Conservation (phyloP, 2,888 invertebrate genomes). For the Conus canariensis region DNA sequence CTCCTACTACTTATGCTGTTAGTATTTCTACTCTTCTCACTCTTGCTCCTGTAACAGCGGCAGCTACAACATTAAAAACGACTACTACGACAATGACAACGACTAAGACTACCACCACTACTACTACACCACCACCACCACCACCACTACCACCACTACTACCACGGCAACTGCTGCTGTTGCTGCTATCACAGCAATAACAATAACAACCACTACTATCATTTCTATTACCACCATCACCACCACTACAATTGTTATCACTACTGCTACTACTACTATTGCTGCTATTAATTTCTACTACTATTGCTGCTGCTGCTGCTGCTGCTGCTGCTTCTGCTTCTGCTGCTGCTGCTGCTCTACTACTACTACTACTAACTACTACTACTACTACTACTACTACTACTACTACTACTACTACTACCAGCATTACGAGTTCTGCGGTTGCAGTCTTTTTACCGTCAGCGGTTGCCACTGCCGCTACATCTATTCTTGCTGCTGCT, state of each 20-base stretch:
- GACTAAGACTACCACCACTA: constrained; percentile 8
- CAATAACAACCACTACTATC: neutral
- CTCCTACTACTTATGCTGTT: no score
- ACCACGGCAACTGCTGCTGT: neutral
- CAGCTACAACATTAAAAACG: neutral
- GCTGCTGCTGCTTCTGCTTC: neutral
- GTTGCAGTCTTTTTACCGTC: no score
- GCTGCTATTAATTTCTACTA: neutral
- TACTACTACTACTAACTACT: neutral
- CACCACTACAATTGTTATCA: neutral
- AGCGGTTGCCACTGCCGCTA: neutral
- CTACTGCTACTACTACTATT: constrained; percentile 11
- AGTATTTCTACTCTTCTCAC: no score
- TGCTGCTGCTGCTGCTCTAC: neutral
- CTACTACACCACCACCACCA: constrained; percentile 16
- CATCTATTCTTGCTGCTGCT: neutral
- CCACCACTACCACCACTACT: neutral
- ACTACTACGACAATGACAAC: constrained; percentile 11
- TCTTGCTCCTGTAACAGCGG: no score
- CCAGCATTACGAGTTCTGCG: neutral
- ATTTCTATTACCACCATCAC: constrained; percentile 6
- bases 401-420: constrained; percentile 7
- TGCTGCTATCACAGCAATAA: neutral
- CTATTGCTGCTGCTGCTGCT: neutral
- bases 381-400: neutral